Evolutionary conservation across 1,140 invertebrate species (phyloP).

Genomic region (Solen grandis): DNA sequence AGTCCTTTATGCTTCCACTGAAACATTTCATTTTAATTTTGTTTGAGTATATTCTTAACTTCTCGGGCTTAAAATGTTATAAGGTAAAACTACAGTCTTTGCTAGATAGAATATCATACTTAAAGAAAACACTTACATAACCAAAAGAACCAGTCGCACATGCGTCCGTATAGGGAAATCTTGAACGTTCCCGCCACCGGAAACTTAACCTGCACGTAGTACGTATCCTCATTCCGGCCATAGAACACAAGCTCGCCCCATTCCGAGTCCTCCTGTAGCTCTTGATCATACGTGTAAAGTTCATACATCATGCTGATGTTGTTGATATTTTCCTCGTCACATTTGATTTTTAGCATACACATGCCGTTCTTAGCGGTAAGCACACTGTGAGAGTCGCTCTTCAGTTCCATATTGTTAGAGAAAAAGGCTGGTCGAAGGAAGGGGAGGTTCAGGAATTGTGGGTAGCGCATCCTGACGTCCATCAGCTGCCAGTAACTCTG

Average conservation of each 20-base stretch:
- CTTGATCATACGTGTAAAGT: constrained; percentile 31
- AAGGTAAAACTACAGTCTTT: too few relatives aligned
- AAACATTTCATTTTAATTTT: too few relatives aligned
- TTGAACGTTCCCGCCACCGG: constrained; percentile 58
- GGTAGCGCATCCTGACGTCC: neutral
- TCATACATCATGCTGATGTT: constrained; percentile 55
- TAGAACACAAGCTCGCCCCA: constrained; percentile 42
- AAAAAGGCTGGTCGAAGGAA: constrained; percentile 45
- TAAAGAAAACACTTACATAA: constrained; percentile 30
- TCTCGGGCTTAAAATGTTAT: too few relatives aligned
- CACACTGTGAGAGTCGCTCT: constrained; percentile 2
- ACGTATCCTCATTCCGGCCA: constrained; percentile 45
- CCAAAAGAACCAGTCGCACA: constrained; percentile 52
- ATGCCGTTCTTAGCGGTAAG: constrained; percentile 35
- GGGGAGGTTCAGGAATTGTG: constrained; percentile 27
- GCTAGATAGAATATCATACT: too few relatives aligned
- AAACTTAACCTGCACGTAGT: constrained; percentile 52
- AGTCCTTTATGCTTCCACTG: too few relatives aligned
- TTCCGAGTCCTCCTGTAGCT: constrained; percentile 8
- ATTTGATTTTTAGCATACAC: constrained; percentile 43
- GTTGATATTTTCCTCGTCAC: constrained; percentile 33
- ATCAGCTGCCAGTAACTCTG: constrained; percentile 45
- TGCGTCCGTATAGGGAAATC: constrained; percentile 1
- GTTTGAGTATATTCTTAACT: too few relatives aligned
- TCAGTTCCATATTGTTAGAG: constrained; percentile 37